Base-by-base conservation (phyloP, 35 echinoderm and acorn worm species). In the Amphiura filiformis region DNA sequence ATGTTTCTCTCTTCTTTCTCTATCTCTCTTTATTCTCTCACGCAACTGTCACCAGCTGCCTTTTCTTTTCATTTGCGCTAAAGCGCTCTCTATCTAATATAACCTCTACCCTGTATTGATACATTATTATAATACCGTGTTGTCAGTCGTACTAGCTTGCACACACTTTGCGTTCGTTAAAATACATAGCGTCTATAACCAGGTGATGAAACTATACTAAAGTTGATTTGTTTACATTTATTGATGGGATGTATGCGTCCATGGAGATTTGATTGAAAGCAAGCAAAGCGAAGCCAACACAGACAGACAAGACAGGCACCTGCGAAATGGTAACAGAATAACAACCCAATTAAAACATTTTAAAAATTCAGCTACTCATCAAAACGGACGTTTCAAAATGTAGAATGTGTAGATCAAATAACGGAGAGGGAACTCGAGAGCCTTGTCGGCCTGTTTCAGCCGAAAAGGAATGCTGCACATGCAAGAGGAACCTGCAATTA, bases 401-500 rank as follows among this genome's bases (percentile, higher is more conserved):
- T 41, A 82, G 80, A 23, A 39, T 36, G 23, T 44, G 13, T 34
- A 85, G 35, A 61, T 34, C 33, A 64, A 85, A 84, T 34, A 52
- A 31, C 13, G 31, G 32, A 20, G 31, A 61, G 9, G 1, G 22
- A 75, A 85, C 1, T 37, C 1, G n/a, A n/a, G n/a, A 17, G 18
- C 13, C 47, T 35, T 64, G 14, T 85, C 32, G 37, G 44, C 0
- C 14, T 70, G 14, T 30, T 65, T 14, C 44, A 37, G 52, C 56
- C 83, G 39, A 56, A 32, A 31, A 38, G 49, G 83, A 85, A 85
- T 85, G 83, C 83, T 85, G 32, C 49, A 85, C 49, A 1, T 85
- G 32, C 49, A 85, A 56, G 7, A 28, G 47, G 83, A 85, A 64
- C 64, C 56, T 64, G 35, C 79, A 70, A 61, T 31, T 61, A 83